Evolutionary conservation across 2,888 invertebrate genomes (phyloP), one percentile per base, ranked within the genome.

Genomic region (Athalia cordata): DNA sequence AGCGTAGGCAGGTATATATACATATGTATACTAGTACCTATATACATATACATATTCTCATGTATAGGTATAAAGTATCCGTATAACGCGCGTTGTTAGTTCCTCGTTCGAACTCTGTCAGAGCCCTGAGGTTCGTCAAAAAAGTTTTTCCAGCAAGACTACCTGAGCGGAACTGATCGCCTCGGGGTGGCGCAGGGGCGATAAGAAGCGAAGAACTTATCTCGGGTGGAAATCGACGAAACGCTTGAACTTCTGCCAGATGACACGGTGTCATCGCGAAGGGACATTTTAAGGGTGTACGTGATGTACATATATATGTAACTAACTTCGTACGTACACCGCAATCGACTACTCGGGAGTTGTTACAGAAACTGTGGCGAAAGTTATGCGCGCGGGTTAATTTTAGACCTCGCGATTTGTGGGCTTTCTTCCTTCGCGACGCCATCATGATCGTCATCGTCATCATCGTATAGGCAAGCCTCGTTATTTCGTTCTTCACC

Each of bases 161-260:
- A 72, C 72, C 72, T 72, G 72, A 72, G 57, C 59, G 72, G 72
- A 72, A 72, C 72, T 72, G 72, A 72, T 72, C 72, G 72, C 72
- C 47, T 59, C 59, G 55, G 55, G 11, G 5, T 72, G 47, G 47
- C 57, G 13, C 72, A 15, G 59, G 47, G 72, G 72, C 72, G 72
- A 72, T 72, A 72, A 59, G 72, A 72, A 72, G 57, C 47, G 72
- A n/a, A 59, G 45, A n/a, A 57, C 57, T 72, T 57, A 72, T 72
- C 72, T 72, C 3, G 8, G 57, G 13, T 11, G 59, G 68, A 45
- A 72, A 72, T 72, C 72, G 29, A 29, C 29, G 72, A 45, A 59
- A 72, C 59, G 57, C 72, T 72, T 49, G 13, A 72, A 72, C n/a
- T 59, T 72, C 59, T 59, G 72, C 72, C 72, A 59, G 59, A 72